These are phyloP conservation scores for Prosopocoilus inquinatus DNA, from an alignment of 2,888 invertebrate genomes.

Conservation along the genomic window DNA sequence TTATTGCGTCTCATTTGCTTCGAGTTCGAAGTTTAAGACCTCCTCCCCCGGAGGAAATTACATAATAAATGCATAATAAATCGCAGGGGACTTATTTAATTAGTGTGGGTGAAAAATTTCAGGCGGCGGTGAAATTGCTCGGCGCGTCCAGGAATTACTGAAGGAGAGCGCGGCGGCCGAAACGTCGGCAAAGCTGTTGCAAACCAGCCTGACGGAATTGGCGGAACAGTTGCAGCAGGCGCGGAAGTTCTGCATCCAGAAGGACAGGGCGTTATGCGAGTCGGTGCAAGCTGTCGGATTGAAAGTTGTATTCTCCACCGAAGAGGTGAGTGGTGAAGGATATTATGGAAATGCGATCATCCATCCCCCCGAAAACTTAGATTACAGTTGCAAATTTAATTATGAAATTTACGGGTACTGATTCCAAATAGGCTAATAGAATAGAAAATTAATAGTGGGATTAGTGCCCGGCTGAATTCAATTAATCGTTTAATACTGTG, in stretches of 20 bases:
- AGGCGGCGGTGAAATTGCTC: conserved; percentile 61
- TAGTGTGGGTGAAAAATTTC: conserved; percentile 28
- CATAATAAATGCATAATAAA: too few relatives aligned
- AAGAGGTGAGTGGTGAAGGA: conserved; percentile 54
- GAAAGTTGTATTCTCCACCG: conserved; percentile 62
- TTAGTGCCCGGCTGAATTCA: too few relatives aligned
- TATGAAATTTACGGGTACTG: background rate
- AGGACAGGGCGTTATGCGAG: conserved; percentile 73
- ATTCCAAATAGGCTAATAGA: too few relatives aligned
- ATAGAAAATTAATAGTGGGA: too few relatives aligned
- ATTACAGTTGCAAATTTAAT: conserved; percentile 1
- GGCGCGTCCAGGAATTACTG: conserved; percentile 57
- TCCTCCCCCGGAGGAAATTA: too few relatives aligned
- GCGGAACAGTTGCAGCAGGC: conserved; percentile 59
- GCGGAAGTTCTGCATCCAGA: conserved; percentile 64
- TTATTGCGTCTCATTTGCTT: too few relatives aligned
- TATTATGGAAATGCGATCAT: background rate
- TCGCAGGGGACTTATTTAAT: too few relatives aligned
- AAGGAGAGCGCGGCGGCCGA: conserved; percentile 58
- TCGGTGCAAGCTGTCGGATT: conserved; percentile 71
- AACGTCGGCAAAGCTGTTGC: conserved; percentile 55
- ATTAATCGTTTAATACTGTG: too few relatives aligned
- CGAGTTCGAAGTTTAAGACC: too few relatives aligned
- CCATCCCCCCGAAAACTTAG: background rate
- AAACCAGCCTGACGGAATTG: conserved; percentile 60